Conservation (phyloP, 1,140 invertebrate species). For the Diabrotica undecimpunctata region DNA sequence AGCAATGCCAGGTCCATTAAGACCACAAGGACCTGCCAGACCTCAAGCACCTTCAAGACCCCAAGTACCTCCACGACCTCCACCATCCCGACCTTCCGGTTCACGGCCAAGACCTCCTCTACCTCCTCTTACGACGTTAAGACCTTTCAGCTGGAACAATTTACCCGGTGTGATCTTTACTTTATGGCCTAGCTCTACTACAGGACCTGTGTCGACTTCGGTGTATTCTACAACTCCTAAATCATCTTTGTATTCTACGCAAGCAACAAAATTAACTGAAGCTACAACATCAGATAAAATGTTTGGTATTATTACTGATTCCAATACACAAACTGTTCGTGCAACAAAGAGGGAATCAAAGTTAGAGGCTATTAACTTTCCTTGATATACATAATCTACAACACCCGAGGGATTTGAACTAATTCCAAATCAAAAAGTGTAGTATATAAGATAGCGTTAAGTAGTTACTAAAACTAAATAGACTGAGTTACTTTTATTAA, state of each 20-base stretch:
- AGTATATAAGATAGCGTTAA: background rate
- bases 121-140: background rate
- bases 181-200: conserved; percentile 7
- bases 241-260: background rate
- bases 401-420: conserved; percentile 22
- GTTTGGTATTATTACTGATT: background rate
- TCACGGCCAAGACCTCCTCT: background rate
- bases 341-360: background rate
- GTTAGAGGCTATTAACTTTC: background rate
- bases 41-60: conserved; percentile 13
- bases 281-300: background rate
- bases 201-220: conserved; percentile 9
- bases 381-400: conserved; percentile 22
- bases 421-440: conserved; percentile 4
- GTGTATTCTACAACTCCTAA: conserved; percentile 10
- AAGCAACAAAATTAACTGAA: background rate
- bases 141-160: conserved; percentile 10
- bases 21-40: background rate
- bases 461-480: background rate
- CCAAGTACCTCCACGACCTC: conserved; percentile 10
- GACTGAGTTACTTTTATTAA: background rate
- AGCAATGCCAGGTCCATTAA: background rate
- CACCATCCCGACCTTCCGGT: background rate
- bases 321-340: background rate
- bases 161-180: conserved; percentile 2